A percentile compares a stretch with the other conserved stretches of the same genome.
phyloP scores from a whole-genome alignment of 2,888 invertebrate species.

The Athetis lepigone region DNA sequence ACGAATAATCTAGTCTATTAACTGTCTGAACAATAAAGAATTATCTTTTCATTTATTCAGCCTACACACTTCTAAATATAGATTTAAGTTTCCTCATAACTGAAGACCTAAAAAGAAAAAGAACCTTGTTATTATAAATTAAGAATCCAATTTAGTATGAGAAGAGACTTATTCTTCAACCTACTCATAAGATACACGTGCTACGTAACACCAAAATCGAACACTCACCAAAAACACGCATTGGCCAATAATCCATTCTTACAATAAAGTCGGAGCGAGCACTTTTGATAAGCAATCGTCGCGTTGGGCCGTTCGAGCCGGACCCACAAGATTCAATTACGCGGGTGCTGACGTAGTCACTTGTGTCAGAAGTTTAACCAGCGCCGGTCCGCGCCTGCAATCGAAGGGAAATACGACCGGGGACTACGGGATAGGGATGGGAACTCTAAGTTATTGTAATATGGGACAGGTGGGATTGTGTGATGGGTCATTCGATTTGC shows the following conservation, averaged over 20 bases:
- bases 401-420: slow-evolving; percentile 59
- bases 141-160: too few relatives aligned
- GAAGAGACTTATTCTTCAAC: too few relatives aligned
- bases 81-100: too few relatives aligned
- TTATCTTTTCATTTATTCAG: too few relatives aligned
- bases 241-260: slow-evolving; percentile 57
- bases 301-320: slow-evolving; percentile 56
- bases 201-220: slow-evolving; percentile 7
- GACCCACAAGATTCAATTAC: slow-evolving; percentile 84
- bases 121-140: too few relatives aligned
- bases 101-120: too few relatives aligned
- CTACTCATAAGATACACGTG: slow-evolving; percentile 19
- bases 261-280: slow-evolving; percentile 58
- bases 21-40: too few relatives aligned
- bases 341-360: slow-evolving; percentile 73
- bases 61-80: too few relatives aligned
- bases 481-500: slow-evolving; percentile 43
- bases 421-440: slow-evolving; percentile 44
- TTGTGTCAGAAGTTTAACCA: slow-evolving; percentile 78
- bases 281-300: slow-evolving; percentile 73
- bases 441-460: slow-evolving; percentile 57
- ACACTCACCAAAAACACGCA: slow-evolving; percentile 37
- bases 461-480: slow-evolving; percentile 50
- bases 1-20: too few relatives aligned
- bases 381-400: slow-evolving; percentile 58